These are phyloP conservation scores for Graptemys geographica DNA, from an alignment of 2,797 vertebrate species.

Conservation along the genomic window DNA sequence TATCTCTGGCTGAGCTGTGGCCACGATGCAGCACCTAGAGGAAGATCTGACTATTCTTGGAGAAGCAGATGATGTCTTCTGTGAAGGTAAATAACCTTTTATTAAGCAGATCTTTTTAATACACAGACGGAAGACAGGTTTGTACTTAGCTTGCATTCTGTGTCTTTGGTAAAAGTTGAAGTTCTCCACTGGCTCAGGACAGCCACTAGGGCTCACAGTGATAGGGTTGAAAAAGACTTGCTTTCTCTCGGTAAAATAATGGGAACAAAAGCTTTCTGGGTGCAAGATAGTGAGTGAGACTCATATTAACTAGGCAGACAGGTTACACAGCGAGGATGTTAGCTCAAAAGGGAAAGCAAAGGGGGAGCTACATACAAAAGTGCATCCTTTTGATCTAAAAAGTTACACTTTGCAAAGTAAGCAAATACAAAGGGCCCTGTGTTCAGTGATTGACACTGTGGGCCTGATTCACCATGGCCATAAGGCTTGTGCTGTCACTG, in stretches of 20 bases:
- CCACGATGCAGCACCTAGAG: constrained; percentile 76
- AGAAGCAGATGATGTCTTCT: constrained; percentile 81
- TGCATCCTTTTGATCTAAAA: background rate
- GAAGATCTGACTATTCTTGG: constrained; percentile 51
- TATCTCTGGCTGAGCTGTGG: background rate
- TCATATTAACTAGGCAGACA: background rate
- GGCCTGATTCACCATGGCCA: background rate
- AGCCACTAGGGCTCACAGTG: background rate
- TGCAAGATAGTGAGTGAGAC: constrained; percentile 42
- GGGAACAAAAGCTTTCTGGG: constrained; percentile 42
- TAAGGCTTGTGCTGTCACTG: background rate
- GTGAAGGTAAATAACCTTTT: constrained; percentile 80
- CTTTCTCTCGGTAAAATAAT: constrained; percentile 50
- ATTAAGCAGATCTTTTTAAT: constrained; percentile 34
- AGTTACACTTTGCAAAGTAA: background rate
- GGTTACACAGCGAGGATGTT: constrained; percentile 16
- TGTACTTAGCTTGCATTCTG: constrained; percentile 15
- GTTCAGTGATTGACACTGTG: accelerated
- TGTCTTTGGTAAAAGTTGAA: constrained; percentile 55
- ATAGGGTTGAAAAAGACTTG: background rate
- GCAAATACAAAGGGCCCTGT: accelerated
- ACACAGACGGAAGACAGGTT: background rate
- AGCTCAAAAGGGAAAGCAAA: constrained; percentile 1
- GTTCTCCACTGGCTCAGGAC: background rate
- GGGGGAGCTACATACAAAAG: background rate